These are phyloP conservation scores for Megalopta genalis DNA, from an alignment of 1,140 invertebrate genomes.

Conservation along the genomic window DNA sequence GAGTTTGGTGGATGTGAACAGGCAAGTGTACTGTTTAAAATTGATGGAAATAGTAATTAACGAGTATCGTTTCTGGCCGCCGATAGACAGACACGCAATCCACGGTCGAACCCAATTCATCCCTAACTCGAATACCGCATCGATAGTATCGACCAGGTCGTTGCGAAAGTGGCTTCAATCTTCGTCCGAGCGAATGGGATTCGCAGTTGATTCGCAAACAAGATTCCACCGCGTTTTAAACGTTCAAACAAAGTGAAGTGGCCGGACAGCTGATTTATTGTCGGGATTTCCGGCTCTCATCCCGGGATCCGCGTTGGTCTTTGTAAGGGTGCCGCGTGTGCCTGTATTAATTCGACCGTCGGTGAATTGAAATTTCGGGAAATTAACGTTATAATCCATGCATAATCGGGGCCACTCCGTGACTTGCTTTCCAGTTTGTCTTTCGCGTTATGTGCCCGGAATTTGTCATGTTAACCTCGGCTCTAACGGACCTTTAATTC, in stretches of 20 bases:
- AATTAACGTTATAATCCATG: conserved; percentile 7
- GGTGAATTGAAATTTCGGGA: conserved; percentile 11
- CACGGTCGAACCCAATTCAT: conserved; percentile 21
- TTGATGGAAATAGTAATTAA: not conserved
- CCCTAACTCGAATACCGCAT: not conserved
- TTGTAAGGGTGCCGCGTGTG: not conserved
- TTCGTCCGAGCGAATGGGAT: conserved; percentile 9
- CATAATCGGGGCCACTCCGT: no score
- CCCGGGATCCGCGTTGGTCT: no score
- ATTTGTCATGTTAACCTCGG: no score
- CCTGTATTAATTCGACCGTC: conserved; percentile 9
- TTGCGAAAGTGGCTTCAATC: conserved; percentile 23
- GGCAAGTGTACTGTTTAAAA: not conserved
- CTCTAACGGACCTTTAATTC: no score
- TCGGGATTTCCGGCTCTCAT: conserved; percentile 24
- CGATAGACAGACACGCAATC: not conserved
- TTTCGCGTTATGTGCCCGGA: no score
- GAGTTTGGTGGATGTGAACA: no score
- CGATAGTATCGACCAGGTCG: conserved; percentile 23
- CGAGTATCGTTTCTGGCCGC: no score
- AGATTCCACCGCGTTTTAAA: conserved; percentile 38
- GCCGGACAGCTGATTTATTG: conserved; percentile 36
- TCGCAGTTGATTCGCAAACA: conserved; percentile 48
- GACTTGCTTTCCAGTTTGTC: no score
- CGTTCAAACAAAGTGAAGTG: conserved; percentile 42